These are phyloP conservation scores for Diuraphis noxia DNA, from an alignment of 1,140 invertebrate species.

Conservation along the genomic window DNA sequence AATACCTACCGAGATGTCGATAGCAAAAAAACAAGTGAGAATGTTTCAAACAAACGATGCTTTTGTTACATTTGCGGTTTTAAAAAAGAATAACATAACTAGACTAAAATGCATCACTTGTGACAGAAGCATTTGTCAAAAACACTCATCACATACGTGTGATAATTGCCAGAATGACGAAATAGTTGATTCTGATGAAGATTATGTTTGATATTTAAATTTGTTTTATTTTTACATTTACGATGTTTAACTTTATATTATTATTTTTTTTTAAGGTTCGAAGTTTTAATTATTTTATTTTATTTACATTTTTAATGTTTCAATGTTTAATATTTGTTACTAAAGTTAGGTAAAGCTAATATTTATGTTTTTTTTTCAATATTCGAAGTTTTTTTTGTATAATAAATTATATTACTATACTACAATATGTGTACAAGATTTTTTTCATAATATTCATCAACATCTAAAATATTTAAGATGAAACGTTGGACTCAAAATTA, in stretches of 20 bases:
- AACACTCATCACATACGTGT: conserved; percentile 19
- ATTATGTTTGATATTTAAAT: background rate
- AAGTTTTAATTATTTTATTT: background rate
- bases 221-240: conserved; percentile 8
- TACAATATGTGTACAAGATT: background rate
- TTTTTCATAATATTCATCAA: conserved; percentile 10
- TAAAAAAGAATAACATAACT: background rate
- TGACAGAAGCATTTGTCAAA: conserved; percentile 8
- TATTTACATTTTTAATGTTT: background rate
- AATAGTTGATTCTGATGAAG: conserved; percentile 15
- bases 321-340: conserved; percentile 21
- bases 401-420: conserved; percentile 14
- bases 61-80: conserved; percentile 16
- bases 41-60: conserved; percentile 1
- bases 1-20: background rate
- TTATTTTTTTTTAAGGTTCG: background rate
- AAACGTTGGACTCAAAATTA: background rate
- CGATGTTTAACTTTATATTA: background rate
- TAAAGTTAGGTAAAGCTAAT: background rate
- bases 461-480: background rate
- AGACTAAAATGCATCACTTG: background rate
- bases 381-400: background rate
- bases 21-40: background rate
- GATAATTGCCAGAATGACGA: conserved; percentile 17
- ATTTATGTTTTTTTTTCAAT: conserved; percentile 18